Conservation (phyloP, 2,888 invertebrate species). For the Habrosyne pyritoides region DNA sequence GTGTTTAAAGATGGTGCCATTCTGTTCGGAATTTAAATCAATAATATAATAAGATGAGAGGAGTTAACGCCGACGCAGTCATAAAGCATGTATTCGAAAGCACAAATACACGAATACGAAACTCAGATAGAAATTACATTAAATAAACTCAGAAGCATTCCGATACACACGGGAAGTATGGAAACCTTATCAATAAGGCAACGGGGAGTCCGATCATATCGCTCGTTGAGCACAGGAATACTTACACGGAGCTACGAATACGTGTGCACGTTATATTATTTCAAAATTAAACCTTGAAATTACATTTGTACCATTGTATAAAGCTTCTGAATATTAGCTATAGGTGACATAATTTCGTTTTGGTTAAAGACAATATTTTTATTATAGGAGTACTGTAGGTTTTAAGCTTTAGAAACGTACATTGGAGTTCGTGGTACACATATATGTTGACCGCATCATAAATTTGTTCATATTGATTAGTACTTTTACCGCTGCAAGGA, state of each 20-base stretch:
- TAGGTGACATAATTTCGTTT: not conserved
- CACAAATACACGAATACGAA: constrained; percentile 37
- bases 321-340: too few relatives aligned
- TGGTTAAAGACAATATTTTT: not conserved
- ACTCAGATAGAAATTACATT: constrained; percentile 65
- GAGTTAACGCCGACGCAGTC: not conserved
- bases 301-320: constrained; percentile 19
- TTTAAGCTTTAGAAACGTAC: not conserved
- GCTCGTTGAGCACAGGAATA: constrained; percentile 61
- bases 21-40: not conserved
- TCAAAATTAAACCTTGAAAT: constrained; percentile 59
- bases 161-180: constrained; percentile 78
- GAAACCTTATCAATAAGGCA: constrained; percentile 81
- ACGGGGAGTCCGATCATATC: constrained; percentile 80
- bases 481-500: too few relatives aligned
- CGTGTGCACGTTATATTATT: constrained; percentile 60
- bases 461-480: too few relatives aligned
- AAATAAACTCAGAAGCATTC: constrained; percentile 79
- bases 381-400: not conserved
- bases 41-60: not conserved
- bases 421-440: too few relatives aligned
- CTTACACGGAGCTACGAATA: constrained; percentile 66
- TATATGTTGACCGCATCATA: too few relatives aligned
- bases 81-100: constrained; percentile 1
- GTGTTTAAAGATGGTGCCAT: constrained; percentile 9